A percentile compares a stretch with the other conserved stretches of the same genome.
Evolutionary conservation across 2,113 vertebrate species (phyloP).

Genomic region (Hucho hucho): DNA sequence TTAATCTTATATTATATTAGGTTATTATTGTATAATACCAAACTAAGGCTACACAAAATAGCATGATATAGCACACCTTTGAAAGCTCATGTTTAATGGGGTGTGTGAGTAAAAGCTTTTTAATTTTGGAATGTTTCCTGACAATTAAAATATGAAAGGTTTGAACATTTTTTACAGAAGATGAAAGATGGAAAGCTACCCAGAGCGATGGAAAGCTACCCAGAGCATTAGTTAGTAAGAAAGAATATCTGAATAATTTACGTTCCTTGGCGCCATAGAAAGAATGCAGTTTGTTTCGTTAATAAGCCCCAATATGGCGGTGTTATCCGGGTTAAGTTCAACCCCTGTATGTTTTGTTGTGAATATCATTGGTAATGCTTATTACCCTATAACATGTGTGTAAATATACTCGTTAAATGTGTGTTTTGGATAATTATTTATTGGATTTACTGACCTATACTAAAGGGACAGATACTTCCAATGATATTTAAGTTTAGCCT

Average conservation of each 20-base stretch:
- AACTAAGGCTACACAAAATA: neutral
- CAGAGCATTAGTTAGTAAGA: neutral
- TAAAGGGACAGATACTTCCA: neutral
- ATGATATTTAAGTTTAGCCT: neutral
- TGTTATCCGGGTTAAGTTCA: neutral
- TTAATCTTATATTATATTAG: neutral
- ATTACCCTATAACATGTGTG: neutral
- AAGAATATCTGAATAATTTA: neutral
- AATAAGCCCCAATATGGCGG: neutral
- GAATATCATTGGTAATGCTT: neutral
- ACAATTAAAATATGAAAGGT: neutral
- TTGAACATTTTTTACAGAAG: neutral
- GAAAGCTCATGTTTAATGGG: neutral
- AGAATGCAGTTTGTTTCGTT: neutral
- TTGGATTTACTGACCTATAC: neutral
- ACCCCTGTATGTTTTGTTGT: no score
- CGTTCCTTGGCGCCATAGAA: neutral
- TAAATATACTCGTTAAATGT: neutral
- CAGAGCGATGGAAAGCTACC: neutral
- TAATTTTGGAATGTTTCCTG: neutral
- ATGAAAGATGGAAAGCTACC: neutral
- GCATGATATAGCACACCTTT: no score
- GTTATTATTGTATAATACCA: neutral
- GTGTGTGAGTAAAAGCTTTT: neutral
- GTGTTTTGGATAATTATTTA: neutral